A percentile compares a stretch with the other conserved stretches of the same genome.
These are phyloP conservation scores for Lepidurus couesii DNA, from an alignment of 1,140 invertebrate species.

Conservation along the genomic window DNA sequence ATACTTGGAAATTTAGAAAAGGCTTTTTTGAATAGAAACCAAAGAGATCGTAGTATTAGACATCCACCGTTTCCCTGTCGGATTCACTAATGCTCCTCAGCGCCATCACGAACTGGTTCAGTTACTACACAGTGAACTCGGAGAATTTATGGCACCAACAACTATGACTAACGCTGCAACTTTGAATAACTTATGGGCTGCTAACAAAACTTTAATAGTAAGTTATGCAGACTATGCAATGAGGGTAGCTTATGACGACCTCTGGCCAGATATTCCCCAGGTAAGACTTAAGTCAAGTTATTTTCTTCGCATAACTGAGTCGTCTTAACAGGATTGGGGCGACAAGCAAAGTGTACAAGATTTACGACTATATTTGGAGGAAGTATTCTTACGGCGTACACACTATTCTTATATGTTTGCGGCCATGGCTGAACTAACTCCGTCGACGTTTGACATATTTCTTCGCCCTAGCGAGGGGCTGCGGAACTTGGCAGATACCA, in stretches of 20 bases:
- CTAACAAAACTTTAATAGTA: slow-evolving; percentile 39
- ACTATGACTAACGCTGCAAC: slow-evolving; percentile 44
- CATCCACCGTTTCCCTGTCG: slow-evolving; percentile 63
- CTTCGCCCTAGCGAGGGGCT: slow-evolving; percentile 56
- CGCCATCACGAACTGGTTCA: slow-evolving; percentile 53
- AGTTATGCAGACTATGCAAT: slow-evolving; percentile 39
- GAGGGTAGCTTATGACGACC: slow-evolving; percentile 46
- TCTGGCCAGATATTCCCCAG: slow-evolving; percentile 63
- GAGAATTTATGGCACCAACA: slow-evolving; percentile 49
- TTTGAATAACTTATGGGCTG: slow-evolving; percentile 49
- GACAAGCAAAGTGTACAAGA: slow-evolving; percentile 51
- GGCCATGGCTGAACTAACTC: slow-evolving; percentile 74
- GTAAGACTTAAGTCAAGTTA: slow-evolving; percentile 24
- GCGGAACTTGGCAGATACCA: slow-evolving; percentile 59
- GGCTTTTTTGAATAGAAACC: slow-evolving; percentile 27
- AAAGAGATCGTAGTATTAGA: slow-evolving; percentile 62
- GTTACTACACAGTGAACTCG: slow-evolving; percentile 57
- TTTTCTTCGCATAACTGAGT: not conserved
- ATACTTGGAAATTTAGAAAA: not conserved
- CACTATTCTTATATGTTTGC: slow-evolving; percentile 56
- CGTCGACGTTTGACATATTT: slow-evolving; percentile 60
- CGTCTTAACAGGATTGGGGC: slow-evolving; percentile 55
- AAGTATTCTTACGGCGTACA: slow-evolving; percentile 44
- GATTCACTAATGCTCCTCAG: slow-evolving; percentile 44
- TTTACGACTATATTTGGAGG: slow-evolving; percentile 54